Conservation (phyloP, 2,888 invertebrate genomes). For the Coleophora deauratella region DNA sequence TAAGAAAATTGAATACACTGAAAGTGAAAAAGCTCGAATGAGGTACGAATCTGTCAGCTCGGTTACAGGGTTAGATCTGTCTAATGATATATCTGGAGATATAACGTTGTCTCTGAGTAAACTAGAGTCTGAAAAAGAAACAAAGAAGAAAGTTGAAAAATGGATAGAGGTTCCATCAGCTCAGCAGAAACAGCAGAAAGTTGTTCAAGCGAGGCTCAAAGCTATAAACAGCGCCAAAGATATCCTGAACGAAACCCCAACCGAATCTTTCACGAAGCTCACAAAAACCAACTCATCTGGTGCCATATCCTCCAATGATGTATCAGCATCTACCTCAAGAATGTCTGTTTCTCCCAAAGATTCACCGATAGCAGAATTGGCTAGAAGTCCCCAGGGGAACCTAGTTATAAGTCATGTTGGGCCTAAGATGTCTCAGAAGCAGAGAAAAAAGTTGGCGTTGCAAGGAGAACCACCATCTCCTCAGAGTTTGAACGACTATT, state of each 20-base stretch:
- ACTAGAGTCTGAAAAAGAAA: slow-evolving; percentile 39
- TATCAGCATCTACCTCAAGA: slow-evolving; percentile 32
- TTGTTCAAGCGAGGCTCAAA: slow-evolving; percentile 63
- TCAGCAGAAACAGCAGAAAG: slow-evolving; percentile 61
- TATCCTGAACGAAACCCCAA: slow-evolving; percentile 45
- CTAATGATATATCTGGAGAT: slow-evolving; percentile 49
- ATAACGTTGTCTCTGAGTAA: slow-evolving; percentile 54
- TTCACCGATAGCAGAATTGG: slow-evolving; percentile 31
- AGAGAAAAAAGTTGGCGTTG: slow-evolving; percentile 74
- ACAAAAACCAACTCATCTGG: slow-evolving; percentile 42
- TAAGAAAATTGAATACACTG: slow-evolving; percentile 63
- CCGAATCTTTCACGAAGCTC: slow-evolving; percentile 52
- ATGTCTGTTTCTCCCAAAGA: slow-evolving; percentile 55
- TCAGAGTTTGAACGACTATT: slow-evolving; percentile 41
- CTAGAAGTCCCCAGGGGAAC: slow-evolving; percentile 45
- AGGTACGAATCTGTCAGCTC: slow-evolving; percentile 59
- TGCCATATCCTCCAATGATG: slow-evolving; percentile 24
- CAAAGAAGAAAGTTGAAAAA: slow-evolving; percentile 40
- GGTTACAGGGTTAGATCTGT: slow-evolving; percentile 53
- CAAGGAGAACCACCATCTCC: slow-evolving; percentile 44
- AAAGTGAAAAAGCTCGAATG: slow-evolving; percentile 57
- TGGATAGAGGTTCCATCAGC: slow-evolving; percentile 64
- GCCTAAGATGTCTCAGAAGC: slow-evolving; percentile 78
- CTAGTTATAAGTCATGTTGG: slow-evolving; percentile 56
- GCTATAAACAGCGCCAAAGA: slow-evolving; percentile 55